These are phyloP conservation scores for Pseudochirops corinnae DNA, from an alignment of 2,797 vertebrate genomes.

Conservation along the genomic window DNA sequence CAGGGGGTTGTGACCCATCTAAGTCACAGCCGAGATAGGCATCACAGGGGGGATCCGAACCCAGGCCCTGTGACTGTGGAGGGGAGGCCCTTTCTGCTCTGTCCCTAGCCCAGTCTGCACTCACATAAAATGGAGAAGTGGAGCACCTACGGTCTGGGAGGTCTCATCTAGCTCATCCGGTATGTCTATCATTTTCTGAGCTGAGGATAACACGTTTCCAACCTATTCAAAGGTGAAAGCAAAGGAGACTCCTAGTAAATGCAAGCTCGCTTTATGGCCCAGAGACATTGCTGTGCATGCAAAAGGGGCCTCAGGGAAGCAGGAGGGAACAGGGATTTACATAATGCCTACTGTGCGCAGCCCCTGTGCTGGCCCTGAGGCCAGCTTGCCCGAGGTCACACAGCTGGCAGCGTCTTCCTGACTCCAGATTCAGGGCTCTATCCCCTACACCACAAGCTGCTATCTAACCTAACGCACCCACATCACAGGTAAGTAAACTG, in stretches of 20 bases:
- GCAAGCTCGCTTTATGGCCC: too few relatives aligned
- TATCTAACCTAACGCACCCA: neutral
- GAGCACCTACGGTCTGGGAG: too few relatives aligned
- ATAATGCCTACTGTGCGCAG: too few relatives aligned
- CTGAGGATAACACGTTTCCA: neutral
- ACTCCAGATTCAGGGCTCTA: neutral
- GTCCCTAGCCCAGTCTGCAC: neutral
- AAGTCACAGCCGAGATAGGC: neutral
- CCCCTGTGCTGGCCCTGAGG: too few relatives aligned
- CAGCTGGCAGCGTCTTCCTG: neutral
- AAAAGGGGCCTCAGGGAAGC: too few relatives aligned
- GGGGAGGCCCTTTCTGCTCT: neutral
- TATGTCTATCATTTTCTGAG: neutral
- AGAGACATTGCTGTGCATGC: too few relatives aligned
- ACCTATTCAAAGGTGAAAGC: neutral
- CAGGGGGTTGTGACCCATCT: neutral
- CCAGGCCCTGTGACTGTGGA: neutral
- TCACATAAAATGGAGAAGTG: too few relatives aligned
- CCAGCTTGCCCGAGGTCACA: neutral
- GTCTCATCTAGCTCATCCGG: neutral
- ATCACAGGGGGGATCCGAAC: neutral
- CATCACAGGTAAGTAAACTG: neutral
- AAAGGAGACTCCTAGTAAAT: too few relatives aligned
- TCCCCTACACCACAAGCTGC: neutral
- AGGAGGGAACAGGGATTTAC: too few relatives aligned